Percentiles rank a stretch among this genome's conserved stretches.
Evolutionary conservation across 2,113 vertebrate species (phyloP).

Genomic region (Cyanoderma ruficeps): DNA sequence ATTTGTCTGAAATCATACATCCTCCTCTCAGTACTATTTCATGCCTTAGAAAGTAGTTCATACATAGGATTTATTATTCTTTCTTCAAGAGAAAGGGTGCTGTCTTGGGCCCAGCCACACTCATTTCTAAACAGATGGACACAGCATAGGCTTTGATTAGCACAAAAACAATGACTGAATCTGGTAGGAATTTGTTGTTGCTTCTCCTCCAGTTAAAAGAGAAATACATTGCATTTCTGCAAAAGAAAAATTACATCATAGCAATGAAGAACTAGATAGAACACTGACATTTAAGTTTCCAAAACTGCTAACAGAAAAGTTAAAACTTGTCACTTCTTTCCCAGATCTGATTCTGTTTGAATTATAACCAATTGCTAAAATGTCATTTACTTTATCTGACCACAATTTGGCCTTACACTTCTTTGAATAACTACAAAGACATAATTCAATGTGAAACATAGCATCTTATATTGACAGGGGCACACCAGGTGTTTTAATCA

Average conservation of each 20-base stretch:
- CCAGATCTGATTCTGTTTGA: neutral
- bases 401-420: neutral
- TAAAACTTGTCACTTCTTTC: neutral
- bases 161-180: neutral
- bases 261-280: neutral
- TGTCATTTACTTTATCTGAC: neutral
- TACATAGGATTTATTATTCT: neutral
- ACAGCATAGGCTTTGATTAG: neutral
- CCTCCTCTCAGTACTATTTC: neutral
- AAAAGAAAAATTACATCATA: neutral
- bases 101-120: neutral
- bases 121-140: conserved; percentile 3
- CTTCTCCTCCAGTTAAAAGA: conserved; percentile 2
- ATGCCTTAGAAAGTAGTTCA: neutral
- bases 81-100: neutral
- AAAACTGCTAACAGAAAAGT: neutral
- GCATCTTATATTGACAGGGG: neutral
- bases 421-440: neutral
- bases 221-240: neutral
- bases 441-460: neutral
- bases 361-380: neutral
- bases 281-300: neutral
- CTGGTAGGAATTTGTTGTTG: neutral
- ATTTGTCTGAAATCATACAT: neutral
- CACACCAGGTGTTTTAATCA: neutral